phyloP scores from a whole-genome alignment of 2,888 invertebrate genomes.

The Agrenia bidenticulata region DNA sequence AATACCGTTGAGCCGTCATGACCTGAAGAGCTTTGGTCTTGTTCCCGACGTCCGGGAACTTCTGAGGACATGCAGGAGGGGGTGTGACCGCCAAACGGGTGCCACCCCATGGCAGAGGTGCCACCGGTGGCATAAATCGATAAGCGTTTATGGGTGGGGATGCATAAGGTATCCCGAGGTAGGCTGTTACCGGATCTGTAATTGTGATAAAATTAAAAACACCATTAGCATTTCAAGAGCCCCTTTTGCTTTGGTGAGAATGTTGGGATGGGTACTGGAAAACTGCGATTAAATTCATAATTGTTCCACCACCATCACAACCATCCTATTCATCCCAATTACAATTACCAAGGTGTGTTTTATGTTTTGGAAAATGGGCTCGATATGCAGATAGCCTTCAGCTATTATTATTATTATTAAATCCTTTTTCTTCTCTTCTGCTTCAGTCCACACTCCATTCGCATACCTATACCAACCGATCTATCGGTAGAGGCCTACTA shows the following conservation, averaged over 20 bases:
- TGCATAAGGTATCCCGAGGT: slow-evolving; percentile 50
- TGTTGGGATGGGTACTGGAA: no score
- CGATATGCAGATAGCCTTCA: no score
- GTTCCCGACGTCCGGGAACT: slow-evolving; percentile 61
- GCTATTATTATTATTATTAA: no score
- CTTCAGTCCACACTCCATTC: no score
- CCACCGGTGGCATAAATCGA: slow-evolving; percentile 52
- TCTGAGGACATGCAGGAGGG: slow-evolving; percentile 63
- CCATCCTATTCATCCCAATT: no score
- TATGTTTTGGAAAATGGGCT: no score
- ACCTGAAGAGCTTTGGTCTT: slow-evolving; percentile 46
- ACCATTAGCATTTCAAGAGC: background rate
- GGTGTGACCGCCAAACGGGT: slow-evolving; percentile 43
- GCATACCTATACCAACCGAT: no score
- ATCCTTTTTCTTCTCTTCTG: no score
- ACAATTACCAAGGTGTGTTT: no score
- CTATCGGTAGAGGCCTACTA: no score
- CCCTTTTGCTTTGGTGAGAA: background rate
- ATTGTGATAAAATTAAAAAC: slow-evolving; percentile 4
- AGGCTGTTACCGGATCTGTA: slow-evolving; percentile 50
- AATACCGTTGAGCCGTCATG: slow-evolving; percentile 49
- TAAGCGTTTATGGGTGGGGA: slow-evolving; percentile 51
- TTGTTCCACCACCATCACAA: no score
- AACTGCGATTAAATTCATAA: no score
- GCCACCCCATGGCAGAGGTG: slow-evolving; percentile 50